phyloP scores from a whole-genome alignment of 2,888 invertebrate genomes.

The Apamea sordens region DNA sequence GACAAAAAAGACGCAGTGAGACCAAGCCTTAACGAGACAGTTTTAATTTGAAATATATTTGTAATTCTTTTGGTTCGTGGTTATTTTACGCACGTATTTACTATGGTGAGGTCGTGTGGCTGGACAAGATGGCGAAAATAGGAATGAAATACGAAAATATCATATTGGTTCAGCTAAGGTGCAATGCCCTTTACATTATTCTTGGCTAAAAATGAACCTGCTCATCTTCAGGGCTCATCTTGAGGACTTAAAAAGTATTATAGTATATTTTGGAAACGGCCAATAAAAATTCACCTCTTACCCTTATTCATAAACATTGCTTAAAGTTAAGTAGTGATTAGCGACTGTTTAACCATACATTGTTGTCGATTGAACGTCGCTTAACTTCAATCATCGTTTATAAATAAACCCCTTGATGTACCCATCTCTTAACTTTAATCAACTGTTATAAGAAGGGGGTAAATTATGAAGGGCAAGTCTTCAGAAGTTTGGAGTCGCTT shows the following conservation, averaged over 20 bases:
- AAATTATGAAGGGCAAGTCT: too few species aligned
- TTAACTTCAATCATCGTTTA: background rate
- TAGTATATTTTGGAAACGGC: background rate
- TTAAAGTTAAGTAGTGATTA: too few species aligned
- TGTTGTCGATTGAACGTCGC: too few species aligned
- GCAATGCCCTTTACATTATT: background rate
- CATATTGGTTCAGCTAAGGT: background rate
- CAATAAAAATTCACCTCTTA: background rate
- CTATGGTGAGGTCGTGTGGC: background rate
- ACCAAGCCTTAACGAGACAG: constrained; percentile 70
- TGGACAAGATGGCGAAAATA: background rate
- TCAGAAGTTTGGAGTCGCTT: background rate
- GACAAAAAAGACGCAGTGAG: constrained; percentile 72
- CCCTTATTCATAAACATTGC: too few species aligned
- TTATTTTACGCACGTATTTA: constrained; percentile 40
- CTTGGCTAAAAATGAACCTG: background rate
- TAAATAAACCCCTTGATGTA: background rate
- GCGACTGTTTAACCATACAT: too few species aligned
- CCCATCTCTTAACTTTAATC: background rate
- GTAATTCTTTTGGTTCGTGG: constrained; percentile 53
- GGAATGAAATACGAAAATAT: background rate
- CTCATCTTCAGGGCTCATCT: background rate
- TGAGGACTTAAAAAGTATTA: background rate
- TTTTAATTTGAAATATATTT: constrained; percentile 64
- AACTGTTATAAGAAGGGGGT: too few species aligned